A percentile compares a stretch with the other conserved stretches of the same genome.
These are phyloP conservation scores for Andricus curvator DNA, from an alignment of 2,888 invertebrate genomes.

Conservation along the genomic window DNA sequence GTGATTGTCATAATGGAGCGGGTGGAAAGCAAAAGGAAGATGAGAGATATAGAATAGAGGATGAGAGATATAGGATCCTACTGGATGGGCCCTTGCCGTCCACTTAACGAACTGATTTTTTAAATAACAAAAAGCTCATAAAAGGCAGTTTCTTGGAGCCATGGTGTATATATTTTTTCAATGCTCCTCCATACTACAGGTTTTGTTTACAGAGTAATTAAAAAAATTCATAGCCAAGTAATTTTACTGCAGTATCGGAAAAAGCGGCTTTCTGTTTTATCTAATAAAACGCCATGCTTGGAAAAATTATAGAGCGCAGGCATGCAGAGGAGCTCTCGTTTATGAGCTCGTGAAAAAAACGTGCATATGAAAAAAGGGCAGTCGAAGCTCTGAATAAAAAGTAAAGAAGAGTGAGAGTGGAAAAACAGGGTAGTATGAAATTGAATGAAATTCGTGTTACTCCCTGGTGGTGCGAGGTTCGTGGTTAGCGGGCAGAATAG, in stretches of 20 bases:
- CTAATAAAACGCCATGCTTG: background rate
- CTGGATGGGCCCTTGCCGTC: too few relatives aligned
- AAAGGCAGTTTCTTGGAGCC: too few relatives aligned
- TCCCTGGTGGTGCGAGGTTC: slow-evolving; percentile 51
- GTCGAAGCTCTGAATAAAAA: slow-evolving; percentile 1
- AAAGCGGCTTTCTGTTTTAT: background rate
- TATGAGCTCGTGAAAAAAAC: background rate
- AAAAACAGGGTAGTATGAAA: slow-evolving; percentile 40
- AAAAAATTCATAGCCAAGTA: background rate
- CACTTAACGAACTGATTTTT: too few relatives aligned
- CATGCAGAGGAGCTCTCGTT: background rate
- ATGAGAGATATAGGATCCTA: too few relatives aligned
- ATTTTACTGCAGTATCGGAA: background rate
- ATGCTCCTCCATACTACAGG: background rate
- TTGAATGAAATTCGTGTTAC: slow-evolving; percentile 55
- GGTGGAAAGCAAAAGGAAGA: too few relatives aligned
- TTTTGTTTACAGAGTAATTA: background rate
- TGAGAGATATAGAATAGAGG: too few relatives aligned
- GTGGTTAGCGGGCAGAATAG: slow-evolving; percentile 52
- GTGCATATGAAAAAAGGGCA: background rate
- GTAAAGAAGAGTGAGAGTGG: background rate
- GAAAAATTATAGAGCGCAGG: background rate
- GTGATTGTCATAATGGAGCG: too few relatives aligned
- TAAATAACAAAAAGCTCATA: too few relatives aligned
- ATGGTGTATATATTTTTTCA: background rate